Percentiles rank a stretch among this genome's conserved stretches.
These are phyloP conservation scores for Apostichopus leukothele DNA, from an alignment of 53 echinoderm and acorn worm genomes.

Conservation along the genomic window DNA sequence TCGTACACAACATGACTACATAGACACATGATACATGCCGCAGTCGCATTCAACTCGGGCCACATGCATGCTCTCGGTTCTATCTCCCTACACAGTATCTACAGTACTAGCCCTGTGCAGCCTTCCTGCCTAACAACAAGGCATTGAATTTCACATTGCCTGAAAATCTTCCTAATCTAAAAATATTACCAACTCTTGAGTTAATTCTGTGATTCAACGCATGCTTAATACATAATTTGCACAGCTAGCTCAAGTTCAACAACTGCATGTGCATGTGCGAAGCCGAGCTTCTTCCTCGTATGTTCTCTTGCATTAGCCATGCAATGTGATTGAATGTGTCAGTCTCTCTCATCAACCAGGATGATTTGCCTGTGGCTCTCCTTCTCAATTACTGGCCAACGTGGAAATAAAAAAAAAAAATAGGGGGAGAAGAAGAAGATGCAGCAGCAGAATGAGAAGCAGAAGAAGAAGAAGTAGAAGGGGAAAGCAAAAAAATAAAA, in stretches of 20 bases:
- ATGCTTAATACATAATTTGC: slow-evolving; percentile 47
- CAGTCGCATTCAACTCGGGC: background rate
- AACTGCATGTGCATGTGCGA: slow-evolving; percentile 39
- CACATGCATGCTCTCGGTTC: background rate
- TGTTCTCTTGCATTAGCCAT: slow-evolving; percentile 46
- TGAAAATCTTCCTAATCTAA: slow-evolving; percentile 34
- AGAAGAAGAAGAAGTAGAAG: background rate
- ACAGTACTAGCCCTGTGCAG: no score
- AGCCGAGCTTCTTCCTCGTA: background rate
- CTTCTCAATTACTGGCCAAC: slow-evolving; percentile 47
- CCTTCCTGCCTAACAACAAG: background rate
- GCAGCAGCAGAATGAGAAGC: background rate
- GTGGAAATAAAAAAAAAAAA: background rate
- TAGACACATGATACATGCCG: no score
- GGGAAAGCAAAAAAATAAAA: background rate
- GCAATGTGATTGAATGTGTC: slow-evolving; percentile 47
- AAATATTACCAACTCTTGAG: slow-evolving; percentile 28
- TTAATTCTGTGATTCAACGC: slow-evolving; percentile 47
- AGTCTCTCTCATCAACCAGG: slow-evolving; percentile 33
- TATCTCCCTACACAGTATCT: no score
- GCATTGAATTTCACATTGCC: slow-evolving; percentile 32
- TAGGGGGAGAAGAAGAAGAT: no score
- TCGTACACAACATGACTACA: no score
- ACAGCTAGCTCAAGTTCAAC: slow-evolving; percentile 46
- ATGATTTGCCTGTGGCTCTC: slow-evolving; percentile 43